phyloP scores from a whole-genome alignment of 2,888 invertebrate genomes.

The Theodoxus fluviatilis region DNA sequence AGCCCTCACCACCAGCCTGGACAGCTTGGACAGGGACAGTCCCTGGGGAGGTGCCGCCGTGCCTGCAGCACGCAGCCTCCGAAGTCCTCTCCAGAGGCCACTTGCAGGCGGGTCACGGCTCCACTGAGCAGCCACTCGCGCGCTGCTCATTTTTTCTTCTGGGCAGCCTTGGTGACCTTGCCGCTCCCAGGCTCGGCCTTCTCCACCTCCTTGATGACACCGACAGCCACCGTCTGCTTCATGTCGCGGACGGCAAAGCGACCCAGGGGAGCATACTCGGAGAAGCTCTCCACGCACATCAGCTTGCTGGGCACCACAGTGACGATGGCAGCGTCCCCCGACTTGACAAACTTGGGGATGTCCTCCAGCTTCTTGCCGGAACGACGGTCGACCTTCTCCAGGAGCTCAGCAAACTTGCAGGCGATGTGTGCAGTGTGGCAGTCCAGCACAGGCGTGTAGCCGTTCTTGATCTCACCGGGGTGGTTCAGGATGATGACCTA shows the following conservation, averaged over 20 bases:
- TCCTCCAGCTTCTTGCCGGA: constrained; percentile 76
- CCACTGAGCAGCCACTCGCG: too few relatives aligned
- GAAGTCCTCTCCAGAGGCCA: too few relatives aligned
- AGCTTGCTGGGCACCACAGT: constrained; percentile 92
- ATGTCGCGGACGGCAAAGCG: constrained; percentile 99
- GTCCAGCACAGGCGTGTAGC: constrained; percentile 98
- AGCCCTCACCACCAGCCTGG: too few relatives aligned
- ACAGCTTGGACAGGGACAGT: too few relatives aligned
- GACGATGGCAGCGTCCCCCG: constrained; percentile 95
- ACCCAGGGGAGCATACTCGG: constrained; percentile 93
- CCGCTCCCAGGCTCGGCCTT: constrained; percentile 88
- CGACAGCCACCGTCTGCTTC: constrained; percentile 98
- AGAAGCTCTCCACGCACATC: constrained; percentile 97
- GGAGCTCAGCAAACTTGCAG: constrained; percentile 98
- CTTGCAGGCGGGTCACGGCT: too few relatives aligned
- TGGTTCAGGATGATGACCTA: constrained; percentile 96
- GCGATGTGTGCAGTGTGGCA: constrained; percentile 99
- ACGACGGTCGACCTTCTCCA: constrained; percentile 98
- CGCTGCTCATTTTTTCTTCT: too few relatives aligned
- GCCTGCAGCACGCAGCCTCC: too few relatives aligned
- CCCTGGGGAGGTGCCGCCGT: too few relatives aligned
- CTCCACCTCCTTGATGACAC: constrained; percentile 81
- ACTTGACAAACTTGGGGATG: constrained; percentile 90
- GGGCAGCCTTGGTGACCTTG: constrained; percentile 99
- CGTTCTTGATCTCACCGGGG: constrained; percentile 97